phyloP scores from a whole-genome alignment of 2,113 vertebrate genomes.

The Corythoichthys haematopterus region DNA sequence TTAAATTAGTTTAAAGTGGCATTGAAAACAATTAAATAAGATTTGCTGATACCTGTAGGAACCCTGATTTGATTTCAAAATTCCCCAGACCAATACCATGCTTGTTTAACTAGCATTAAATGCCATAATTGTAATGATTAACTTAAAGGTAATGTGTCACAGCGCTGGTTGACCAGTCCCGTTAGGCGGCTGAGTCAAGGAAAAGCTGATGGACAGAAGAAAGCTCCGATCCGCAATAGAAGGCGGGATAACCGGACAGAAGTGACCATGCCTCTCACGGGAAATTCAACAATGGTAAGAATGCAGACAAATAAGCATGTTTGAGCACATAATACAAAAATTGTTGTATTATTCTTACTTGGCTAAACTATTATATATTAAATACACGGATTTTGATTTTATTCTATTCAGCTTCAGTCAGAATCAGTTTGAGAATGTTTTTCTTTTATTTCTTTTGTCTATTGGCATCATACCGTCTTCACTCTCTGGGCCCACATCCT shows the following conservation, averaged over 20 bases:
- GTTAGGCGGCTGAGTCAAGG: conserved; percentile 93
- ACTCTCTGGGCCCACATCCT: too few species aligned
- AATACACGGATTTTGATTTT: too few species aligned
- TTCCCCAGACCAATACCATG: neutral
- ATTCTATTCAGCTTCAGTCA: too few species aligned
- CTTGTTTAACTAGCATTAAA: neutral
- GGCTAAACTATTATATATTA: too few species aligned
- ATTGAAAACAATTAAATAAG: too few species aligned
- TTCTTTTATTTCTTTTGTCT: too few species aligned
- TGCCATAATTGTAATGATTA: neutral
- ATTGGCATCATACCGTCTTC: too few species aligned
- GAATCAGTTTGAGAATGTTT: too few species aligned
- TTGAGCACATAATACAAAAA: neutral
- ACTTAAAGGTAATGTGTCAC: neutral
- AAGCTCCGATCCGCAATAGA: conserved; percentile 73
- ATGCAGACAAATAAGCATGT: neutral
- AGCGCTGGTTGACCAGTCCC: conserved; percentile 93
- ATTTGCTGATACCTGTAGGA: too few species aligned
- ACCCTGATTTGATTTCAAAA: neutral
- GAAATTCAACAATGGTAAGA: conserved; percentile 48
- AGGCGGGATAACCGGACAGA: conserved; percentile 79
- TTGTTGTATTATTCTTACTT: neutral
- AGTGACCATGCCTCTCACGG: conserved; percentile 42
- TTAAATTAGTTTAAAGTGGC: too few species aligned
- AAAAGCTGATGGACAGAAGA: conserved; percentile 89